Evolutionary conservation across 2,888 invertebrate genomes (phyloP).

Genomic region (Nephrotoma guestfalica): DNA sequence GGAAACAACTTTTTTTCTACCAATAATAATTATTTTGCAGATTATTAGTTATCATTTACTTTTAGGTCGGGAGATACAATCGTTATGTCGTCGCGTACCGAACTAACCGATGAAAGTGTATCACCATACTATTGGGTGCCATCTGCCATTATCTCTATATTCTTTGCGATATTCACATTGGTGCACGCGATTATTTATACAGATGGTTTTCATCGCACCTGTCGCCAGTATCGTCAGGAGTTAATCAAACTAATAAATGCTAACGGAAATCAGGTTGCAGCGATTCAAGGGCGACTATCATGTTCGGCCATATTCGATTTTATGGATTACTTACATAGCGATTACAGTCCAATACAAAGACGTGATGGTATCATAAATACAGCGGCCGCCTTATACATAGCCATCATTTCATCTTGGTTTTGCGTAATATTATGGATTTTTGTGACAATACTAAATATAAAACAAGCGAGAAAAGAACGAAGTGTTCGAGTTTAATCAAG

Average conservation of each 20-base stretch:
- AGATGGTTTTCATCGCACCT: constrained; percentile 61
- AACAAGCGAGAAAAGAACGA: constrained; percentile 33
- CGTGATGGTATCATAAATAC: constrained; percentile 59
- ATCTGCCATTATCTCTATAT: constrained; percentile 41
- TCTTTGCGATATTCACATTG: constrained; percentile 50
- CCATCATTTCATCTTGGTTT: constrained; percentile 47
- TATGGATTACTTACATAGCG: constrained; percentile 68
- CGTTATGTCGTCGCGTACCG: constrained; percentile 44
- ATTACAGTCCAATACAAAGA: constrained; percentile 43
- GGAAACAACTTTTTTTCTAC: constrained; percentile 18
- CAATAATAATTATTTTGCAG: background rate
- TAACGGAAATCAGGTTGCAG: constrained; percentile 29
- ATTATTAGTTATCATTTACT: constrained; percentile 14
- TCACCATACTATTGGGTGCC: constrained; percentile 58
- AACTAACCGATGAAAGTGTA: constrained; percentile 41
- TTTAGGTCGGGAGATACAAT: constrained; percentile 52
- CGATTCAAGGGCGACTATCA: constrained; percentile 39
- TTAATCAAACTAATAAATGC: constrained; percentile 40
- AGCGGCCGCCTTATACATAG: constrained; percentile 48
- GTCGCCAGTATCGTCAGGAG: constrained; percentile 54
- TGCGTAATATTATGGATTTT: constrained; percentile 41
- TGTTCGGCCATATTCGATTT: constrained; percentile 67
- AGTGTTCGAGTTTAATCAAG: constrained; percentile 21
- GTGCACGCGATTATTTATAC: constrained; percentile 54
- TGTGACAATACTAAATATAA: constrained; percentile 37